Percentiles rank a stretch among this genome's conserved stretches.
phyloP scores from a whole-genome alignment of 2,113 vertebrate species.

The Girardinichthys multiradiatus region DNA sequence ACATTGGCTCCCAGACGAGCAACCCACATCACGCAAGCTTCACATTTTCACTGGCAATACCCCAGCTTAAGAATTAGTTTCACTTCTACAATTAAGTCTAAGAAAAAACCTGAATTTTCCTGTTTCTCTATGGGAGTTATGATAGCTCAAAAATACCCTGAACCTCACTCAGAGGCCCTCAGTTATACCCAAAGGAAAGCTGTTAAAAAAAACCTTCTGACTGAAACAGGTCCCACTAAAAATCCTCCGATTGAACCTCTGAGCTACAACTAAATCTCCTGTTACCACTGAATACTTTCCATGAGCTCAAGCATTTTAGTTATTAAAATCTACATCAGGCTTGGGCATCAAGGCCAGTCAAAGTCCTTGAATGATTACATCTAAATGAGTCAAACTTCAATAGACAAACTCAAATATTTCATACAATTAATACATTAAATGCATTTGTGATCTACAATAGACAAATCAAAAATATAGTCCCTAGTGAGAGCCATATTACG shows the following conservation, averaged over 20 bases:
- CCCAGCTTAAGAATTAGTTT: not conserved
- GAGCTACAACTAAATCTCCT: constrained; percentile 12
- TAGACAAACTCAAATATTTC: no score
- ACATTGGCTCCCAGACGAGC: not conserved
- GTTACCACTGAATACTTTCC: not conserved
- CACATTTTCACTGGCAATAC: not conserved
- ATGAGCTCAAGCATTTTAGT: no score
- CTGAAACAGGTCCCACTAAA: not conserved
- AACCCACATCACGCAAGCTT: not conserved
- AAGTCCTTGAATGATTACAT: no score
- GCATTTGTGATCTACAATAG: no score
- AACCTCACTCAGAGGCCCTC: not conserved
- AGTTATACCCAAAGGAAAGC: not conserved
- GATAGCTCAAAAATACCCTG: constrained; percentile 1
- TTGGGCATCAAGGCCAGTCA: no score
- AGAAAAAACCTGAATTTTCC: not conserved
- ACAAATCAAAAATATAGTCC: no score
- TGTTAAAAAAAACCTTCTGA: not conserved
- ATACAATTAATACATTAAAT: no score
- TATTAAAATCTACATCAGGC: no score
- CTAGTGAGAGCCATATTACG: no score
- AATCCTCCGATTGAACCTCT: not conserved
- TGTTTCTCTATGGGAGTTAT: constrained; percentile 27
- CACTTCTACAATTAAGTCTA: not conserved
- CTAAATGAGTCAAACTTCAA: no score